Evolutionary conservation across 2,113 vertebrate species (phyloP), one percentile per base, ranked within the genome.

Genomic region (Okapia johnstoni): DNA sequence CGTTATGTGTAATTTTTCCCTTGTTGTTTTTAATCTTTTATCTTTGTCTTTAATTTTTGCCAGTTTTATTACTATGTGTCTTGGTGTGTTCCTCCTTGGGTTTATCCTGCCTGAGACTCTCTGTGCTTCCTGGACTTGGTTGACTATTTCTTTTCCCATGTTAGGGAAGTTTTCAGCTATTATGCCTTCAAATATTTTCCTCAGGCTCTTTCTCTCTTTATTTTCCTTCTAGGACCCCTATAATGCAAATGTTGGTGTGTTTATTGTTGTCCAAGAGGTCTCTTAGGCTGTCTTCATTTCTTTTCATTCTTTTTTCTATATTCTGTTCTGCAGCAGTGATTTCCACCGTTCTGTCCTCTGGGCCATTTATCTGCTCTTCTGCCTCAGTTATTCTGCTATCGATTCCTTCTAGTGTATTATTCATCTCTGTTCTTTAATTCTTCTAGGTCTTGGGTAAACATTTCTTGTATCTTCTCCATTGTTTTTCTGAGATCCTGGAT

Each of bases 311-410:
- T 70, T 70, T 70, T 40, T 40, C 66, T 23, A 23, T 70, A 40
- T 70, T 70, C n/a, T 70, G 10, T 70, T 70, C 33, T 21, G n/a
- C 63, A 66, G n/a, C n/a, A 36, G 9, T 70, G 66, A 40, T 70
- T 23, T 13, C 66, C 19, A 70, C 19, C 19, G 0, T 70, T 70
- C 66, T 11, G 10, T 70, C 19, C 19, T 70, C n/a, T 0, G 0
- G 66, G 19, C 66, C 66, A 70, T 70, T 70, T 23, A 70, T 40
- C n/a, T 70, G 19, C n/a, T 70, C 19, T 23, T 70, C 19, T 70
- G n/a, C 66, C 66, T 36, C 66, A 23, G 19, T 70, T 23, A 70
- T 2, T 70, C 66, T 70, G 63, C 63, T 70, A 70, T 23, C n/a
- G 5, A 0, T 40, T 70, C 66, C 66, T 70, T 12, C 66, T 23